A percentile compares a stretch with the other conserved stretches of the same genome.
phyloP scores from a whole-genome alignment of 1,140 invertebrate genomes.

The Leptopilina clavipes region DNA sequence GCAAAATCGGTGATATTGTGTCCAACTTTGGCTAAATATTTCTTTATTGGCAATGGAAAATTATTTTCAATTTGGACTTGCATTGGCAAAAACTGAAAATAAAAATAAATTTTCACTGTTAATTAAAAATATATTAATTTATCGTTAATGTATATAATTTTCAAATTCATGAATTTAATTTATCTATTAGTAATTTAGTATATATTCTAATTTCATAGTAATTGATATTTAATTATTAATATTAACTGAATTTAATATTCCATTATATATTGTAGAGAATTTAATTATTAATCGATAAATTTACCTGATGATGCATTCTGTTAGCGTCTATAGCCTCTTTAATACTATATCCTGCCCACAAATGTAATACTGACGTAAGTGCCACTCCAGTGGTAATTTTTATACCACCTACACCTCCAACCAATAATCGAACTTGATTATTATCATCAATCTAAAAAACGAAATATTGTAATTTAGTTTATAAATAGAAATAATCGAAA shows the following conservation, averaged over 20 bases:
- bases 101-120: conserved; percentile 41
- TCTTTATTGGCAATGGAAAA: conserved; percentile 75
- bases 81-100: conserved; percentile 83
- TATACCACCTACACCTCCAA: conserved; percentile 92
- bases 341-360: conserved; percentile 64
- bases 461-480: background rate
- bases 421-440: conserved; percentile 80
- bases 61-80: conserved; percentile 77
- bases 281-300: too few species aligned
- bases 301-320: conserved; percentile 72
- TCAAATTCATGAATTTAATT: too few species aligned
- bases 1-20: conserved; percentile 70
- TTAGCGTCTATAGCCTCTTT: conserved; percentile 65
- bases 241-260: conserved; percentile 48
- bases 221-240: too few species aligned
- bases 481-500: background rate
- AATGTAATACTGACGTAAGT: conserved; percentile 75
- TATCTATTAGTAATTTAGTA: too few species aligned
- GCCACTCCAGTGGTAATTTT: conserved; percentile 91
- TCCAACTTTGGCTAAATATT: conserved; percentile 72
- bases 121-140: too few species aligned
- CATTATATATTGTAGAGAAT: conserved; percentile 53
- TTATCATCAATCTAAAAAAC: conserved; percentile 76
- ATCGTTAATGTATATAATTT: too few species aligned
- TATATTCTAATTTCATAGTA: too few species aligned